Evolutionary conservation across 2,113 vertebrate genomes (phyloP), one percentile per base, ranked within the genome.

Genomic region (Leptocoma aspasia): DNA sequence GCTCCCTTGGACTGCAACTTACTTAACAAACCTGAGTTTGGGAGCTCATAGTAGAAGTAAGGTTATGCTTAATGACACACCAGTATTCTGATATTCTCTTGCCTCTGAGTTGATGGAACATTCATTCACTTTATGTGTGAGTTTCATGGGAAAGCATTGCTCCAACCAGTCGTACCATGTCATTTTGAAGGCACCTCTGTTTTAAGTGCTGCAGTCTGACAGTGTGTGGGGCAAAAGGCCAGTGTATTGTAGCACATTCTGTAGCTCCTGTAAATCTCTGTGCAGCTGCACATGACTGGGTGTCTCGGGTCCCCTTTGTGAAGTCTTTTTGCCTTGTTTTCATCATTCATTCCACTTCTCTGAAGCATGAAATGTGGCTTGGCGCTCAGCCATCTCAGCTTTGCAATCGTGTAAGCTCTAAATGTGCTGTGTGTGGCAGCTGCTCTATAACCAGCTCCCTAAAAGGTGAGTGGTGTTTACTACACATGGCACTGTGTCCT

Each of bases 361-460:
- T 96, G 96, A 95, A 96, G 96, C 95, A 93, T 97, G 93, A 97
- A 97, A 95, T 96, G 93, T 57, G 92, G 65, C 49, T 93, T 97
- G 95, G 96, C 95, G 2, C 88, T 91, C 61, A 10, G 96, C 96
- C 96, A 96, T 81, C 82, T 92, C 94, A 50, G 93, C 86, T 97
- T 96, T 92, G 80, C 80, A 76, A 11, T 82, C 88, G 8, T 93
- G 66, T 94, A 93, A 97, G 94, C 96, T 97, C 75, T 86, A 95
- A 96, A 97, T 96, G 72, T 96, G 95, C 96, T 96, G 94, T 78
- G 90, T 90, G 95, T 69, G 86, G 82, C 94, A 95, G 92, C 95
- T 96, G 90, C 92, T 93, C 52, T 73, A 0, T 91, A 90, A 79
- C 60, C 84, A 81, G 37, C 69, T 93, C 86, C 90, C 90, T 60